Conservation (phyloP, 1,140 invertebrate species). For the Aphis craccivora region DNA sequence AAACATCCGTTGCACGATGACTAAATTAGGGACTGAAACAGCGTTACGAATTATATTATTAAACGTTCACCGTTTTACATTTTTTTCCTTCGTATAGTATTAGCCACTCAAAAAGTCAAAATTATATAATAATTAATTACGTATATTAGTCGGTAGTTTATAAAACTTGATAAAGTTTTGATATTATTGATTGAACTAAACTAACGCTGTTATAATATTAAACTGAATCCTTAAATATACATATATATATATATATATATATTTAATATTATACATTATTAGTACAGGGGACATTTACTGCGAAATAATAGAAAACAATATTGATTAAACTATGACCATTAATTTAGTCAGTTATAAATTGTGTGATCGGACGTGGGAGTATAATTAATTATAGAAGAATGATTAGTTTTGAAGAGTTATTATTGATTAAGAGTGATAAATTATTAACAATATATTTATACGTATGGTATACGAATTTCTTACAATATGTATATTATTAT, state of each 20-base stretch:
- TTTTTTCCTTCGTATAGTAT: neutral
- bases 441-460: neutral
- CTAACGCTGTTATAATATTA: neutral
- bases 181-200: neutral
- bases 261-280: no score
- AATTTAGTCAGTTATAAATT: neutral
- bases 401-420: neutral
- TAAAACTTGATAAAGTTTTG: neutral
- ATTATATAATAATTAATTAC: neutral
- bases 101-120: neutral
- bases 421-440: neutral
- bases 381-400: neutral
- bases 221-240: no score
- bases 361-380: neutral
- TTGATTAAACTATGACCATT: neutral
- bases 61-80: neutral
- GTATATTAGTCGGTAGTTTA: neutral
- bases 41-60: neutral
- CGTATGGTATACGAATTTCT: neutral
- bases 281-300: neutral
- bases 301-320: neutral
- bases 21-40: neutral
- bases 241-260: neutral
- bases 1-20: neutral
- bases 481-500: neutral